phyloP scores from a whole-genome alignment of 2,888 invertebrate genomes.

The Lobophora halterata region DNA sequence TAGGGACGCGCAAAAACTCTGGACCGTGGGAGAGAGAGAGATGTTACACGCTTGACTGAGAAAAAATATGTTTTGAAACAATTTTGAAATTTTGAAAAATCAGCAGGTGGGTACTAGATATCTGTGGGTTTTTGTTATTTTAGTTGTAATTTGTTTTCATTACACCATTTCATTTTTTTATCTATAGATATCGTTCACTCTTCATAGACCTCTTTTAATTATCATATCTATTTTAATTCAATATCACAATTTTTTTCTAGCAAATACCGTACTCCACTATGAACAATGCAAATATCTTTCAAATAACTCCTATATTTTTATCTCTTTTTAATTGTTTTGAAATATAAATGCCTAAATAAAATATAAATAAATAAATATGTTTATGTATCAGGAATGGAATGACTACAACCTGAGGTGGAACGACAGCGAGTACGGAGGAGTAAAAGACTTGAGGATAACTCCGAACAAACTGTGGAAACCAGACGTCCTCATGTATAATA shows the following conservation, averaged over 20 bases:
- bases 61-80: slow-evolving; percentile 2
- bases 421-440: slow-evolving; percentile 95
- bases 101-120: too few species aligned
- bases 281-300: not conserved
- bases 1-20: slow-evolving; percentile 11
- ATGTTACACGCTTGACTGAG: slow-evolving; percentile 10
- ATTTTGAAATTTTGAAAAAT: slow-evolving; percentile 8
- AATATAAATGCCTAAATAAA: too few species aligned
- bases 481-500: slow-evolving; percentile 99
- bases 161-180: too few species aligned
- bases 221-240: slow-evolving; percentile 3
- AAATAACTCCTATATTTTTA: too few species aligned
- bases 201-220: not conserved
- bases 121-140: too few species aligned
- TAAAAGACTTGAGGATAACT: slow-evolving; percentile 96
- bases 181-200: too few species aligned
- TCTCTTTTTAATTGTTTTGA: too few species aligned
- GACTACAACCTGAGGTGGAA: slow-evolving; percentile 99
- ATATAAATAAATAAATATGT: too few species aligned
- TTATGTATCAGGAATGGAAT: slow-evolving; percentile 93
- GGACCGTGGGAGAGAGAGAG: slow-evolving; percentile 7
- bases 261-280: too few species aligned
- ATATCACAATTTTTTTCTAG: slow-evolving; percentile 8
- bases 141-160: not conserved
- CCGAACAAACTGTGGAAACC: slow-evolving; percentile 98